Evolutionary conservation across 2,888 invertebrate genomes (phyloP).

Genomic region (Nemotelus nigrinus): DNA sequence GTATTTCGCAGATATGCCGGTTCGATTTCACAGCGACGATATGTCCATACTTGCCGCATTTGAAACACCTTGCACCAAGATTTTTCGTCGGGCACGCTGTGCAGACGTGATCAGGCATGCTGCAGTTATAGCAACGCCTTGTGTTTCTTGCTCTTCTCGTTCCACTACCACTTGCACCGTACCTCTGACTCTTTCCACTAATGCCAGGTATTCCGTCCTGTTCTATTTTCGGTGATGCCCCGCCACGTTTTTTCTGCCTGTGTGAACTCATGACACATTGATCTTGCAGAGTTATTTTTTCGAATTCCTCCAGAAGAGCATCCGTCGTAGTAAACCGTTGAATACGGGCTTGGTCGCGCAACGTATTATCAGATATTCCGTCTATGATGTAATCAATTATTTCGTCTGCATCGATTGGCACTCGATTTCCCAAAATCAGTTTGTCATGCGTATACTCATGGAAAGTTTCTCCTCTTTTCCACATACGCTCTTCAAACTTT

Average conservation of each 20-base stretch:
- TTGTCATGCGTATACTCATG: neutral
- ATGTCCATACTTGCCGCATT: too few relatives aligned
- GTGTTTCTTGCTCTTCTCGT: too few relatives aligned
- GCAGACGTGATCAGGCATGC: too few relatives aligned
- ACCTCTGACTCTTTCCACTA: neutral
- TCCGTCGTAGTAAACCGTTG: too few relatives aligned
- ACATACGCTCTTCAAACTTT: neutral
- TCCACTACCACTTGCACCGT: neutral
- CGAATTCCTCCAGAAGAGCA: too few relatives aligned
- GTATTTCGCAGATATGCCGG: too few relatives aligned
- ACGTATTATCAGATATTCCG: too few relatives aligned
- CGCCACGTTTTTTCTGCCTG: too few relatives aligned
- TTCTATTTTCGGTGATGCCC: neutral
- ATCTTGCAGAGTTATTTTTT: neutral
- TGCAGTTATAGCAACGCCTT: too few relatives aligned
- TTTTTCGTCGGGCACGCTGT: neutral
- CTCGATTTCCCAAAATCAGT: neutral
- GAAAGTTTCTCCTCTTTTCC: neutral
- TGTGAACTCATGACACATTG: too few relatives aligned
- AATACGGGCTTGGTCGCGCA: too few relatives aligned
- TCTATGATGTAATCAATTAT: neutral
- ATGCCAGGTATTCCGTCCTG: neutral
- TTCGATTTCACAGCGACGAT: too few relatives aligned
- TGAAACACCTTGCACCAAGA: neutral
- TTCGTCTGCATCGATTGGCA: neutral